These are phyloP conservation scores for Oophaga pumilio DNA, from an alignment of 2,113 vertebrate genomes.

Conservation along the genomic window DNA sequence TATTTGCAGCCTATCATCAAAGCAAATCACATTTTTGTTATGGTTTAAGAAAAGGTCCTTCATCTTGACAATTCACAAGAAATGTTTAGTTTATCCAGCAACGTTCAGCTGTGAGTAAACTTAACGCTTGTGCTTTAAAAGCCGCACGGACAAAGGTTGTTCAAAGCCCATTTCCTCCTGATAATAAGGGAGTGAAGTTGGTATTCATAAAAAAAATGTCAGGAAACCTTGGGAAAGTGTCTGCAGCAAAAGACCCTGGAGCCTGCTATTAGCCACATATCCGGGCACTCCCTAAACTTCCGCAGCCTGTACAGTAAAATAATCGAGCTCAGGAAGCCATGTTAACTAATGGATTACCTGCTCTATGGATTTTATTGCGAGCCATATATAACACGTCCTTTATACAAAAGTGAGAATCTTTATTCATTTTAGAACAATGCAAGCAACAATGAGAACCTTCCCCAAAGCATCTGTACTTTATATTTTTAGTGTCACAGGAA, in stretches of 20 bases:
- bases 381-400: constrained; percentile 25
- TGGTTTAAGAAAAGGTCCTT: constrained; percentile 24
- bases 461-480: not conserved
- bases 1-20: not conserved
- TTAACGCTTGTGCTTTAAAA: constrained; percentile 63
- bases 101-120: constrained; percentile 63
- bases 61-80: constrained; percentile 19
- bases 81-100: constrained; percentile 55
- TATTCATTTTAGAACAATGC: constrained; percentile 43
- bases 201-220: constrained; percentile 61
- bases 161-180: constrained; percentile 71
- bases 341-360: constrained; percentile 58
- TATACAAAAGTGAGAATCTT: constrained; percentile 50
- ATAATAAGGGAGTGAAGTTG: constrained; percentile 66
- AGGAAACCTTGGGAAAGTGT: constrained; percentile 72
- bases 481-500: constrained; percentile 56
- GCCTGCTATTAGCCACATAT: constrained; percentile 65
- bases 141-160: constrained; percentile 65
- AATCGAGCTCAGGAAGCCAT: constrained; percentile 54
- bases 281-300: constrained; percentile 67
- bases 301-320: constrained; percentile 58
- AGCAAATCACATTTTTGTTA: constrained; percentile 16
- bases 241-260: constrained; percentile 64
- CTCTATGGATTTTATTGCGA: not conserved
- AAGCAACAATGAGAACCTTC: constrained; percentile 17